phyloP scores from a whole-genome alignment of 2,113 vertebrate species.

The Chlorodrepanis virens region DNA sequence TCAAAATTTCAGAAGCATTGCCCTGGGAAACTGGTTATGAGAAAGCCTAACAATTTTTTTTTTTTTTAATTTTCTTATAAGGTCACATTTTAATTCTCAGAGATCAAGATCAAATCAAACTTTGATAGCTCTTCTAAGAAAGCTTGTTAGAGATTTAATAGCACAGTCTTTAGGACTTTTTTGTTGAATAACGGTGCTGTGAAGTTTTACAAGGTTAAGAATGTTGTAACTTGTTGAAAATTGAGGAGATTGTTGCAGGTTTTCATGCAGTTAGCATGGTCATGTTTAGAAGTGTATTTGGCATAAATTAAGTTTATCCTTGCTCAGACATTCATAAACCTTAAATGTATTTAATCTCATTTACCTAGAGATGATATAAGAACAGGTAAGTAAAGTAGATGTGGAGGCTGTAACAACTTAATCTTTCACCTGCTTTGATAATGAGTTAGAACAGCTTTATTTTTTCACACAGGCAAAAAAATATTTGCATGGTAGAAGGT shows the following conservation, averaged over 20 bases:
- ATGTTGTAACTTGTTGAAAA: neutral
- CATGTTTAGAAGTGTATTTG: neutral
- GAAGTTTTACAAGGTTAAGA: neutral
- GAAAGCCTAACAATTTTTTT: neutral
- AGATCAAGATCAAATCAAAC: conserved; percentile 27
- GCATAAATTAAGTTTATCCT: neutral
- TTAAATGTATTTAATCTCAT: neutral
- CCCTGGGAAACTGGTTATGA: neutral
- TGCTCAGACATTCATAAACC: neutral
- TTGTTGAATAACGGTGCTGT: neutral
- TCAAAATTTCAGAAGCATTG: conserved; percentile 18
- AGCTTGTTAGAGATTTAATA: neutral
- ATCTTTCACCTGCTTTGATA: neutral
- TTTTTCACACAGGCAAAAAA: neutral
- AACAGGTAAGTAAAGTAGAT: neutral
- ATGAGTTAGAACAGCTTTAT: neutral
- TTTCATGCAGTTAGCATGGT: neutral
- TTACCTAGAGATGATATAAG: neutral
- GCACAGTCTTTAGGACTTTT: neutral
- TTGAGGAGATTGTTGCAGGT: neutral
- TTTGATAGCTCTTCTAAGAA: neutral
- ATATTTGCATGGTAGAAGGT: neutral
- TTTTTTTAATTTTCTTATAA: neutral
- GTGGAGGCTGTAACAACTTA: neutral
- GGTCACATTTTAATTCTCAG: neutral